Percentiles rank a stretch among this genome's conserved stretches.
Evolutionary conservation across 2,888 invertebrate species (phyloP).

Genomic region (Acronicta aceris): DNA sequence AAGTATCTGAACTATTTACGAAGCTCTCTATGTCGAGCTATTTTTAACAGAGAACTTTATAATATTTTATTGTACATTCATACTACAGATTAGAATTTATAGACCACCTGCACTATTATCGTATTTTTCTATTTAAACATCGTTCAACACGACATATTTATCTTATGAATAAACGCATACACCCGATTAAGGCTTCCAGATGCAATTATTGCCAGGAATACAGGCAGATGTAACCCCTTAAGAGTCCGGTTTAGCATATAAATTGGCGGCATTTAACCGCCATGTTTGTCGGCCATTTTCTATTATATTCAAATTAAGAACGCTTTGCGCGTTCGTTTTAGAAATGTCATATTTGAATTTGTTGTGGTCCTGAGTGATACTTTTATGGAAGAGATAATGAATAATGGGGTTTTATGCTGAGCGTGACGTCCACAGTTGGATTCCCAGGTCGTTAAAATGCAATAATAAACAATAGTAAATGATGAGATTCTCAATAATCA

Average conservation of each 20-base stretch:
- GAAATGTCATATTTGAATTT: constrained; percentile 48
- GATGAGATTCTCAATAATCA: too few species aligned
- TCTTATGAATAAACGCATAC: constrained; percentile 53
- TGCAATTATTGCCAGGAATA: constrained; percentile 65
- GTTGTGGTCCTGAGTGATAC: constrained; percentile 10
- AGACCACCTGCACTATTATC: constrained; percentile 35
- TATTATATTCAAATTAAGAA: constrained; percentile 83
- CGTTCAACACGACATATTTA: constrained; percentile 29
- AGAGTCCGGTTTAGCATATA: constrained; percentile 71
- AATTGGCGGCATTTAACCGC: constrained; percentile 69
- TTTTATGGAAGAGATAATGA: constrained; percentile 7
- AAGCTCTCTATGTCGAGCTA: background rate
- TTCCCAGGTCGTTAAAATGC: too few species aligned
- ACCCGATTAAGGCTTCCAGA: constrained; percentile 38
- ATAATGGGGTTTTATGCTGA: background rate
- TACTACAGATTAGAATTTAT: constrained; percentile 38
- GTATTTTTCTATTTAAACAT: constrained; percentile 18
- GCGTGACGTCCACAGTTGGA: too few species aligned
- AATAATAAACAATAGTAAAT: too few species aligned
- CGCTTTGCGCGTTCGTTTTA: constrained; percentile 37
- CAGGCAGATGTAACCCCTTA: constrained; percentile 65
- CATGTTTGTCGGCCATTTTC: constrained; percentile 72
- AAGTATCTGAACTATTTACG: too few species aligned
- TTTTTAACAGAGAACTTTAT: background rate
- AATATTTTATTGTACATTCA: constrained; percentile 9